Conservation (phyloP, 1,140 invertebrate species). For the Prorops nasuta region DNA sequence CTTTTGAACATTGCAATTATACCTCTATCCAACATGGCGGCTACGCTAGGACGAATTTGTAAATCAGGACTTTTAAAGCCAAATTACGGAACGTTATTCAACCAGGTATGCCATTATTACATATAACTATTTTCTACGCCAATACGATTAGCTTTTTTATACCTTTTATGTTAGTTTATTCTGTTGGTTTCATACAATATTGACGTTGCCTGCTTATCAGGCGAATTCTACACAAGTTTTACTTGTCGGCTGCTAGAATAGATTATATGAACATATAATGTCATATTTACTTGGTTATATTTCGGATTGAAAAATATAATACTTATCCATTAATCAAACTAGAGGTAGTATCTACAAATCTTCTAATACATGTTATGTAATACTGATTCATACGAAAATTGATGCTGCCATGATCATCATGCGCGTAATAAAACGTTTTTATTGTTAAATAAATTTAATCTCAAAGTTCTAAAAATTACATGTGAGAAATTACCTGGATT, state of each 20-base stretch:
- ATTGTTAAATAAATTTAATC: too few species aligned
- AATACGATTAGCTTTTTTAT: not conserved
- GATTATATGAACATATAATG: not conserved
- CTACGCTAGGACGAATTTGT: constrained; percentile 76
- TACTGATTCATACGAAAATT: constrained; percentile 29
- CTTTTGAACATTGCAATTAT: constrained; percentile 39
- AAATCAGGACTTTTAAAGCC: constrained; percentile 72
- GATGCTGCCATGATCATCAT: constrained; percentile 42
- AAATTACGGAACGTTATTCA: constrained; percentile 53
- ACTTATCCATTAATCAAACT: too few species aligned
- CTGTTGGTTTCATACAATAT: not conserved
- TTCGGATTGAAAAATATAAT: too few species aligned
- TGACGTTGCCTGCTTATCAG: not conserved
- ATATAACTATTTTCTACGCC: not conserved
- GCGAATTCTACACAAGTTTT: not conserved
- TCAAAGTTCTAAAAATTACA: too few species aligned
- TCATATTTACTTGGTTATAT: too few species aligned
- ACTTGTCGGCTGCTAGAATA: constrained; percentile 47
- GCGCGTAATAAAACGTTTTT: constrained; percentile 9
- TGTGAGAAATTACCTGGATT: too few species aligned
- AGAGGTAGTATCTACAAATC: constrained; percentile 6
- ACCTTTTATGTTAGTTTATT: not conserved
- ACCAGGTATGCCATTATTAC: constrained; percentile 53
- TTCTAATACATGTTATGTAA: constrained; percentile 43
- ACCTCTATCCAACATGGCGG: constrained; percentile 73